Conservation (phyloP, 2,888 invertebrate genomes). For the Poecilus cupreus region DNA sequence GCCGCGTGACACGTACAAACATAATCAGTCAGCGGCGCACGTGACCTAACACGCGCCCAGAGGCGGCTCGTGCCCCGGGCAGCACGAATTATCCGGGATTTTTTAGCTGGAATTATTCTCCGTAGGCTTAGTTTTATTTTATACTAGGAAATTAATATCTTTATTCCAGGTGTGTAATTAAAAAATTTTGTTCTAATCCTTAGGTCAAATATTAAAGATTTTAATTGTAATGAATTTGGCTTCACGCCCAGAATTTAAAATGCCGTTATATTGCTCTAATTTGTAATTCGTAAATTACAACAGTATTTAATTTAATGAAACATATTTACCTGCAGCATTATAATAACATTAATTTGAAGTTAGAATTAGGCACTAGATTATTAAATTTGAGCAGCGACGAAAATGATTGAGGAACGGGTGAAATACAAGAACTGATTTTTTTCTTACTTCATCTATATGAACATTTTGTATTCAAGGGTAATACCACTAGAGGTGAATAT, state of each 20-base stretch:
- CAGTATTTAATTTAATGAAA: too few relatives aligned
- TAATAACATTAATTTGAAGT: too few relatives aligned
- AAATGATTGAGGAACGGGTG: too few relatives aligned
- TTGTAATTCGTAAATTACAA: too few relatives aligned
- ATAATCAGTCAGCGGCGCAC: constrained; percentile 52
- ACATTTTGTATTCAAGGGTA: too few relatives aligned
- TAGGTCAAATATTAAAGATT: constrained; percentile 10
- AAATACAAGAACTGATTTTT: too few relatives aligned
- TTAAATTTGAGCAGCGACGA: too few relatives aligned
- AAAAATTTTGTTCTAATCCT: not conserved
- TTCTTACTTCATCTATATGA: too few relatives aligned
- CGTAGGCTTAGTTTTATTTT: not conserved
- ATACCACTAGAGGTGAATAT: too few relatives aligned
- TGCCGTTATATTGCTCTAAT: not conserved
- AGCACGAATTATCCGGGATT: not conserved
- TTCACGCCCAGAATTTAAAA: constrained; percentile 18
- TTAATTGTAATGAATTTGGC: constrained; percentile 4
- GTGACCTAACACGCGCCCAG: constrained; percentile 42
- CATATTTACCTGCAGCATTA: too few relatives aligned
- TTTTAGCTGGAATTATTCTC: not conserved
- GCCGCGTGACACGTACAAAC: constrained; percentile 52
- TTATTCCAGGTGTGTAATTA: constrained; percentile 9
- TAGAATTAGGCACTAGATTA: too few relatives aligned
- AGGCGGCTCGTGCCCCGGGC: constrained; percentile 14
- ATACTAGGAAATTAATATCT: not conserved